Base-by-base conservation (phyloP, 2,113 vertebrate genomes). In the Pithys albifrons region DNA sequence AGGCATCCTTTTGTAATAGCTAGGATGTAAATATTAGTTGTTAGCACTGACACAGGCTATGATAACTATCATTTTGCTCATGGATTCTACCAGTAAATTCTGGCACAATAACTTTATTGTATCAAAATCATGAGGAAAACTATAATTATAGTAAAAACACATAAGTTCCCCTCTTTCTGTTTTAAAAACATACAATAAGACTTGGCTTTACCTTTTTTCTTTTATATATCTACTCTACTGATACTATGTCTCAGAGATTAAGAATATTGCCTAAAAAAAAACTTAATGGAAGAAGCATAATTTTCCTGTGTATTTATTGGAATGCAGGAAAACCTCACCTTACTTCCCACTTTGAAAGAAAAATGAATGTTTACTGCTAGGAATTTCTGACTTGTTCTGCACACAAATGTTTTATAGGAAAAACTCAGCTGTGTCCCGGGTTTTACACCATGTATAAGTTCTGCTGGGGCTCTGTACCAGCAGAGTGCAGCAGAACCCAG, bases 401-500 rank as follows among this genome's bases (percentile, higher is more conserved):
- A 54, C 14, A 12, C 29, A 31, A 7, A 39, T 25, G 12, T 31
- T 43, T 15, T 43, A 43, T 43, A 33, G 54, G 46, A 62, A 82
- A 39, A 88, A 20, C 33, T 78, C 29, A 22, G 17, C 61, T 54
- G 29, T 1, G 1, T 46, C 59, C 51, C 80, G 67, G 19, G 22
- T 27, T 90, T 91, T 58, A 73, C 12, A 46, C 31, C 61, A 25
- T 3, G 5, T 4, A 18, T 37, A 55, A 70, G 57, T 90, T 88
- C 77, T 72, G 74, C 67, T 74, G 72, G 74, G 80, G 76, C 31
- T 59, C 16, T 2, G 45, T 79, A 72, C 95, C 92, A 97, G 94
- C 94, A 96, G 95, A 96, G 90, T 91, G 94, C 91, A 97, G 95
- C 72, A 97, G 75, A 95, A 93, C 81, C 62, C 77, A 95, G 11